Evolutionary conservation across 2,797 vertebrate species (phyloP), one percentile per base, ranked within the genome.

Genomic region (Pristis pectinata): DNA sequence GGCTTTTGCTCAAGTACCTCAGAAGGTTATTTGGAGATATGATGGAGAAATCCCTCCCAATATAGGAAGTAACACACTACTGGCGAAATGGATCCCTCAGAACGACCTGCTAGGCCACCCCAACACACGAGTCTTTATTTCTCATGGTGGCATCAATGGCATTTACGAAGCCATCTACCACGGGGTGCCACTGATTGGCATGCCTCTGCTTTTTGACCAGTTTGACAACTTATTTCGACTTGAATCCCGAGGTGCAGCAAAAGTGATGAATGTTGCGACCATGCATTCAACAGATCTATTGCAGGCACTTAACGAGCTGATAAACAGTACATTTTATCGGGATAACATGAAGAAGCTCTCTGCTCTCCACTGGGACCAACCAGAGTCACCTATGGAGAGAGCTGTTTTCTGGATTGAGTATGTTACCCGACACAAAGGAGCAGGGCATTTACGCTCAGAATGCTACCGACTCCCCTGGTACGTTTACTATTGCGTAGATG

Each of bases 191-290:
- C 80, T 97, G 0, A 9, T 97, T 1, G 97, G 97, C 30, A 72
- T 97, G 0, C 97, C 97, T 0, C 96, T 97, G 19, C 91, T 97
- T 49, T 97, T 97, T 30, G 97, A 98, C 95, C 97, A 97, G 95
- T 67, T 94, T 87, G 61, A 87, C 49, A 85, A 85, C 72, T 67
- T 94, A 56, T 5, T 94, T 6, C 56, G 67, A 67, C 83, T 94
- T 4, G 79, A 94, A 56, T 30, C 19, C 37, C 24, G 82, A 74
- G 82, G 94, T 15, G 83, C 94, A 53, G 94, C 82, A 53, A 94
- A 80, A 11, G 94, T 94, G 1, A 13, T 82, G 24, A n/a, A 30
- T 1, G n/a, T 67, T 10, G 10, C 77, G 76, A 41, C 34, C n/a
- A 64, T 94, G 77, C 49, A 70, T 34, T 22, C 53, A 22, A 27